Evolutionary conservation across 2,888 invertebrate genomes (phyloP), one percentile per base, ranked within the genome.

Genomic region (Tortrix viridana): DNA sequence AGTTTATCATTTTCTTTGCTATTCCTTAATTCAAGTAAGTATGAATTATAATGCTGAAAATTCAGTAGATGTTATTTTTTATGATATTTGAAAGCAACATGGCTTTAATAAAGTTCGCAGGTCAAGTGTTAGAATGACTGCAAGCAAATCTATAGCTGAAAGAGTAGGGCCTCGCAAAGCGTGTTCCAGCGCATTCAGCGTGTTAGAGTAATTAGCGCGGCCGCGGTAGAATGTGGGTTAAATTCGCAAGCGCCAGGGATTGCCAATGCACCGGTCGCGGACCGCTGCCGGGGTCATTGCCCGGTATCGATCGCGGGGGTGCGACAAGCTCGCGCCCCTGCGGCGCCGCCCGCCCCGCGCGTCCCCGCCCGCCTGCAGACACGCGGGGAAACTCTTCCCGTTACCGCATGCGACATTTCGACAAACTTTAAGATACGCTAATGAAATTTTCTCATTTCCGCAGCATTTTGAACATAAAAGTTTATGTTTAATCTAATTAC

Each of bases 221-320:
- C 69, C 58, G 70, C 67, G 70, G 50, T 37, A 59, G 77, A 84
- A 88, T 85, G 86, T 88, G 83, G 87, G 88, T 88, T 88, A 88
- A 82, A 83, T 79, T 77, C 77, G 84, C 81, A 58, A 62, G 57
- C 32, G 32, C 50, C 72, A 70, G 73, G 76, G 78, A 79, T 77
- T 84, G 83, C 80, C 85, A 82, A 77, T 88, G 89, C 89, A 88
- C 84, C 88, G 88, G 82, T 80, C 84, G 82, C 79, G 79, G 84
- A 81, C 83, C 82, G 81, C 81, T 76, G 74, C 73, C 83, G 86
- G 82, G 91, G 88, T 91, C 90, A 84, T 86, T 85, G 90, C 84
- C 90, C 90, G 88, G 77, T 89, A 92, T 92, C 90, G 91, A 92
- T 88, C 91, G 85, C 77, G 82, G 85, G 72, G 76, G 85, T 81